Evolutionary conservation across 2,797 vertebrate species (phyloP), one percentile per base, ranked within the genome.

Genomic region (Chanos chanos): DNA sequence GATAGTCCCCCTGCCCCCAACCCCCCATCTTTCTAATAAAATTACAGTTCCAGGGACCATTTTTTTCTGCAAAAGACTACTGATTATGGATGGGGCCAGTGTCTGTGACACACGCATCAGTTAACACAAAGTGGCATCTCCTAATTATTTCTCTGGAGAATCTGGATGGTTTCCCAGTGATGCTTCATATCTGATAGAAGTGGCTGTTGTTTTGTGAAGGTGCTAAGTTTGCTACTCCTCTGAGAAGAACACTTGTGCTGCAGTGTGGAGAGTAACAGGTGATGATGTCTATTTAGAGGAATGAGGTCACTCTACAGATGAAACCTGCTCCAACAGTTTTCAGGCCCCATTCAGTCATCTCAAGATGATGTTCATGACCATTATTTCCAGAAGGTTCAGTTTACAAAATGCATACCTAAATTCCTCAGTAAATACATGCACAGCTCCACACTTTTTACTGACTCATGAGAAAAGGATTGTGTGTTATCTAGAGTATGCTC

Each of bases 211-310:
- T 51, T 21, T 36, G 49, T 21, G 7, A n/a, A 10, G 8, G 12
- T 31, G 24, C 33, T 15, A n/a, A 37, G 50, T 15, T 1, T 51
- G 30, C 15, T 31, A 3, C 5, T 10, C 10, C 5, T 51, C 18
- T 48, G 16, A 34, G 30, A 51, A 48, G 51, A 34, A 51, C 21
- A 34, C 25, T n/a, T 25, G 21, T 33, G 22, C 25, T 33, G 28
- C 10, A 15, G 19, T 55, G 10, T 49, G 39, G 7, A 24, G 30
- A 27, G 52, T n/a, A 21, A 18, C 44, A 55, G 34, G n/a, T n/a
- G n/a, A 50, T 55, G 57, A 49, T 25, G 57, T 45, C 40, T 67
- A 67, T 67, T 61, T 55, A 60, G 41, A 54, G 64, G 56, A 66
- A 66, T 60, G 49, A 69, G 66, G 52, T 27, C 53, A 50, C 10